phyloP scores from a whole-genome alignment of 23 tunicate species.

The Corella eumyota region DNA sequence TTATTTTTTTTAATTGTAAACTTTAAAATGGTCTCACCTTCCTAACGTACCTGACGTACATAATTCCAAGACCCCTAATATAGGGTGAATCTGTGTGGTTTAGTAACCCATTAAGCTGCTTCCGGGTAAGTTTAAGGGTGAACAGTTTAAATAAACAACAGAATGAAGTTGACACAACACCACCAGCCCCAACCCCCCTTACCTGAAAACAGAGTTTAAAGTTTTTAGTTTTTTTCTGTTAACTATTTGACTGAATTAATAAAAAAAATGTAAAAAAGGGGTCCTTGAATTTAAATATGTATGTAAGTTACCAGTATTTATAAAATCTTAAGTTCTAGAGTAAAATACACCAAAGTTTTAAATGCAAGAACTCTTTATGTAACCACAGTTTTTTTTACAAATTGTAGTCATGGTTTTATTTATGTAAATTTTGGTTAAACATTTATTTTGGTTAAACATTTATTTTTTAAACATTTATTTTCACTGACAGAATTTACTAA shows the following conservation, averaged over 20 bases:
- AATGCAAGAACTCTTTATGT: too few species aligned
- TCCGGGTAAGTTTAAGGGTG: slow-evolving; percentile 85
- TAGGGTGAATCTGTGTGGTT: slow-evolving; percentile 92
- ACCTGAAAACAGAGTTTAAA: slow-evolving; percentile 26
- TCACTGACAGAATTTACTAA: too few species aligned
- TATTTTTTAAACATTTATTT: not conserved
- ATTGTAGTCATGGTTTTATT: not conserved
- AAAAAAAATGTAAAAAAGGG: too few species aligned
- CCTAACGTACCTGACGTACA: slow-evolving; percentile 83
- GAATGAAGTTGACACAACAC: slow-evolving; percentile 89
- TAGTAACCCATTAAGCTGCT: slow-evolving; percentile 69
- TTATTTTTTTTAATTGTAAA: too few species aligned
- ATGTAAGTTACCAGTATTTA: too few species aligned
- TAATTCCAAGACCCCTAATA: slow-evolving; percentile 86
- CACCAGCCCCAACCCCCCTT: slow-evolving; percentile 98
- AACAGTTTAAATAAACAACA: slow-evolving; percentile 85
- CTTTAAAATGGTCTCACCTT: slow-evolving; percentile 7
- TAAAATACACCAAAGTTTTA: too few species aligned
- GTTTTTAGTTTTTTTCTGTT: too few species aligned
- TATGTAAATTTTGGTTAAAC: too few species aligned
- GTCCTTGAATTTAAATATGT: too few species aligned
- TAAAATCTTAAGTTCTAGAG: too few species aligned
- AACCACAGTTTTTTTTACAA: too few species aligned
- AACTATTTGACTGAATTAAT: too few species aligned
- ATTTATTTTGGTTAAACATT: not conserved